Percentiles rank a stretch among this genome's conserved stretches.
Evolutionary conservation across 1,140 invertebrate species (phyloP).

Genomic region (Procambarus clarkii): DNA sequence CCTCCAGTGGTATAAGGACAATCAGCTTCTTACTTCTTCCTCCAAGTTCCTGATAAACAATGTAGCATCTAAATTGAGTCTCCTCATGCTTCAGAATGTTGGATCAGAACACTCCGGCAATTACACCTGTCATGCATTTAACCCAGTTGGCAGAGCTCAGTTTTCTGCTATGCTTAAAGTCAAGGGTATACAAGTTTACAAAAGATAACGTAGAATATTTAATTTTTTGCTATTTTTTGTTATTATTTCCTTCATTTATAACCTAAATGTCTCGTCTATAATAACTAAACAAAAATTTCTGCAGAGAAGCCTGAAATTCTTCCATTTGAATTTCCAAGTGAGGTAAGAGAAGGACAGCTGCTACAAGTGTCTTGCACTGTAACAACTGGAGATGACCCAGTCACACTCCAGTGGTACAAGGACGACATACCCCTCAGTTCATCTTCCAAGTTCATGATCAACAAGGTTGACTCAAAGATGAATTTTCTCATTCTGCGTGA

Average conservation of each 20-base stretch:
- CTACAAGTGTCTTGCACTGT: constrained; percentile 63
- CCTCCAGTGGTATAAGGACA: constrained; percentile 68
- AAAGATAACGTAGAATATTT: not conserved
- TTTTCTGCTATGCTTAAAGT: constrained; percentile 73
- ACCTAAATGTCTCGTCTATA: not conserved
- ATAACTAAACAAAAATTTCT: not conserved
- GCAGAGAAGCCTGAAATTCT: constrained; percentile 65
- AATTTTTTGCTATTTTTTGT: not conserved
- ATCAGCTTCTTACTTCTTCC: constrained; percentile 34
- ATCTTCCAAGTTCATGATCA: constrained; percentile 61
- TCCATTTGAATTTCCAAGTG: constrained; percentile 59
- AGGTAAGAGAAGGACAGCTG: constrained; percentile 59
- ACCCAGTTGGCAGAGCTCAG: constrained; percentile 73
- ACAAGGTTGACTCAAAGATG: constrained; percentile 65
- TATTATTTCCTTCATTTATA: not conserved
- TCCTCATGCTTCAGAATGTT: constrained; percentile 67
- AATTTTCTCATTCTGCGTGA: constrained; percentile 58
- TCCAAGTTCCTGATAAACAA: constrained; percentile 65
- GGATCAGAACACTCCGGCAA: constrained; percentile 73
- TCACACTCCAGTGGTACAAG: constrained; percentile 81
- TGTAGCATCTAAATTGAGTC: constrained; percentile 61
- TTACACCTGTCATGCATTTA: constrained; percentile 74
- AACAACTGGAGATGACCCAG: constrained; percentile 62
- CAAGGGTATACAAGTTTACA: constrained; percentile 58
- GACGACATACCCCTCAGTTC: constrained; percentile 55